Conservation (phyloP, 92 coral and sea anemone species). For the Parazoanthus atlanticus region DNA sequence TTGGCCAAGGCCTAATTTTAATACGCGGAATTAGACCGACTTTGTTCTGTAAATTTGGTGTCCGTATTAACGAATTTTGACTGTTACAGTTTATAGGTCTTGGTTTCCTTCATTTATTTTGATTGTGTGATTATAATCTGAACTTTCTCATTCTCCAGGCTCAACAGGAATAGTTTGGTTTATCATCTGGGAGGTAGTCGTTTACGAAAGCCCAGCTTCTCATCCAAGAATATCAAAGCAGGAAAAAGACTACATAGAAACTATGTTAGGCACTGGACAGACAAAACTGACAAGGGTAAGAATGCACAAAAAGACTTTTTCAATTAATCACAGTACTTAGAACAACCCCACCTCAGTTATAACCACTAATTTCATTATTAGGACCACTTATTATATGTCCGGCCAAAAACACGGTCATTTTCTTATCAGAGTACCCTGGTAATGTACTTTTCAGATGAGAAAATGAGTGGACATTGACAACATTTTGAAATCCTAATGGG, state of each 20-base stretch:
- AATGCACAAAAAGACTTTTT: not conserved
- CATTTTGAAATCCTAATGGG: too few species aligned
- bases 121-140: not conserved
- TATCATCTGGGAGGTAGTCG: constrained; percentile 73
- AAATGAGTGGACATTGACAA: too few species aligned
- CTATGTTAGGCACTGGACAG: constrained; percentile 60
- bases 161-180: constrained; percentile 81
- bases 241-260: constrained; percentile 77
- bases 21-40: too few species aligned
- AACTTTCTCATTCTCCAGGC: constrained; percentile 51
- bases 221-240: constrained; percentile 87
- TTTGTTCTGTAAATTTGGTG: too few species aligned
- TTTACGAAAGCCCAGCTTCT: constrained; percentile 75
- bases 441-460: too few species aligned
- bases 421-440: too few species aligned
- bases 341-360: not conserved
- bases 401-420: too few species aligned
- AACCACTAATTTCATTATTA: too few species aligned
- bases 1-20: too few species aligned
- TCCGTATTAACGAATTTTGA: not conserved
- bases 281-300: constrained; percentile 64
- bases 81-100: not conserved
- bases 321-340: not conserved
- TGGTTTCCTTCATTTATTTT: not conserved
- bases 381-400: too few species aligned